Base-by-base conservation (phyloP, 2,113 vertebrate genomes). In the Jacana jacana region DNA sequence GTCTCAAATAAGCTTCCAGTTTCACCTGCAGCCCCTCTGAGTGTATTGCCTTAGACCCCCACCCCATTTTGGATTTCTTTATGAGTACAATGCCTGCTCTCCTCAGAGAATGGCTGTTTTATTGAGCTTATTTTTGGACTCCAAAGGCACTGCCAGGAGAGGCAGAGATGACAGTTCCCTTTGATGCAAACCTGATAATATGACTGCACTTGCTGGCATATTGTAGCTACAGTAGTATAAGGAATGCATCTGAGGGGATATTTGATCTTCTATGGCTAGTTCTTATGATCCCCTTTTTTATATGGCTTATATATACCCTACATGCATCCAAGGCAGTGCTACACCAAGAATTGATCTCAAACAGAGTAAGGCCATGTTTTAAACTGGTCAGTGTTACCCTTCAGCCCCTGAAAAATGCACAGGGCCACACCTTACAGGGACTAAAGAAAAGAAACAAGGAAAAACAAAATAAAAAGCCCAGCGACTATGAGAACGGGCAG, bases 381-480 rank as follows among this genome's bases (percentile, higher is more conserved):
- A 64, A 86, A 86, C 33, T 7, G 8, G 4, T 10, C 22, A 2
- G 9, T 8, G 6, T 33, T 76, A 20, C 20, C 49, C 58, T 88
- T 76, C 75, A 81, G 27, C 13, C 33, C 69, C 71, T 58, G 65
- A 55, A 60, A 95, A 93, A 84, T 30, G 52, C 33, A 18, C 3
- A 8, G 88, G 66, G 37, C 72, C 46, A 69, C 85, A 93, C 30
- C 70, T 77, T 8, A 54, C 39, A 81, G 25, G 25, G 37, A 31
- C 77, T 76, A 69, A 78, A 58, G 69, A 76, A 76, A 89, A 82
- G 52, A 63, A 95, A 87, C 39, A 52, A 65, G 52, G 19, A 24
- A 81, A 87, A 85, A 44, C 70, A 87, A 92, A 91, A 92, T 61
- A 91, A 66, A 89, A 89, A 93, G n/a, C 89, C 66, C 60, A 54